Evolutionary conservation across 2,888 invertebrate species (phyloP).

Genomic region (Agonum fuliginosum): DNA sequence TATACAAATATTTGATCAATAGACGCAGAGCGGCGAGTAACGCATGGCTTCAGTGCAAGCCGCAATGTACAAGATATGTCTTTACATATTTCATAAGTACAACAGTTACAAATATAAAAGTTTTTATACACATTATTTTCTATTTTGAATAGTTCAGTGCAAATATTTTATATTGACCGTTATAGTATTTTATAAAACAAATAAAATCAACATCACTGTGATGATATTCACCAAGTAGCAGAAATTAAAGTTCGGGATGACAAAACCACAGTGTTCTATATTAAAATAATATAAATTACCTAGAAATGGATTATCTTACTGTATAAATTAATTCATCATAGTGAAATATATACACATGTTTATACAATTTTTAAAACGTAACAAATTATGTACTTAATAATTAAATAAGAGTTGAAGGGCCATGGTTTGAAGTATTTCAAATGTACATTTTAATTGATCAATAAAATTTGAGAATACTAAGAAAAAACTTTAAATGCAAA

Average conservation of each 20-base stretch:
- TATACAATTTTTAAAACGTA: conserved; percentile 21
- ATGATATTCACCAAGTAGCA: conserved; percentile 1
- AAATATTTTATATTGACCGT: conserved; percentile 59
- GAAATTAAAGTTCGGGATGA: not conserved
- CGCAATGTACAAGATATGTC: conserved; percentile 58
- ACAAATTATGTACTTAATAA: conserved; percentile 3
- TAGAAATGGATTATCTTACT: conserved; percentile 47
- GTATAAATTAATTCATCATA: conserved; percentile 27
- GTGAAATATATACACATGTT: conserved; percentile 63
- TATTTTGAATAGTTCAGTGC: conserved; percentile 59
- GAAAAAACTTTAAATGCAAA: no score
- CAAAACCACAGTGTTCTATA: conserved; percentile 12
- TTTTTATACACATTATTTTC: conserved; percentile 58
- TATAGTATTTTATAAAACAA: conserved; percentile 45
- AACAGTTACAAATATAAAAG: conserved; percentile 59
- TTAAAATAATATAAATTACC: not conserved
- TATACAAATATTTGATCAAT: conserved; percentile 65
- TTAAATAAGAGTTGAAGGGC: conserved; percentile 63
- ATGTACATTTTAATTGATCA: no score
- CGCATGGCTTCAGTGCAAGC: conserved; percentile 39
- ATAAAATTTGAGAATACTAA: no score
- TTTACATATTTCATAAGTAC: conserved; percentile 56
- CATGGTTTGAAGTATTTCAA: no score
- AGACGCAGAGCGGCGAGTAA: conserved; percentile 30
- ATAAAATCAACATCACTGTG: conserved; percentile 10